These are phyloP conservation scores for Recurvirostra avosetta DNA, from an alignment of 2,113 vertebrate genomes.

Conservation along the genomic window DNA sequence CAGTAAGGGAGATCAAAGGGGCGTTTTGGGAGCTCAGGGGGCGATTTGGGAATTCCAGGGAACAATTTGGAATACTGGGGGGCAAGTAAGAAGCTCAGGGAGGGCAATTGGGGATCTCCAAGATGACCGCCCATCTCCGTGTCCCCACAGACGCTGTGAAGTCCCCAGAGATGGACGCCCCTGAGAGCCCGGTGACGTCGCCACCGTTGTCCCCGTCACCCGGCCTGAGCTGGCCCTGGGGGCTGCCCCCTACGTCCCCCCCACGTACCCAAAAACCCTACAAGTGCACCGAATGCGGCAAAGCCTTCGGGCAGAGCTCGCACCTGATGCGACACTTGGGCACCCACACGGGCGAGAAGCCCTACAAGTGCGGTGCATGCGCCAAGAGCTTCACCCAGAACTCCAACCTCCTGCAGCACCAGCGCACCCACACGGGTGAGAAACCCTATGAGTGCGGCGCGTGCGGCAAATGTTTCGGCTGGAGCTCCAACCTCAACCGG, in stretches of 20 bases:
- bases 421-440: constrained; percentile 41
- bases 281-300: constrained; percentile 21
- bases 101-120: background rate
- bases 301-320: constrained; percentile 50
- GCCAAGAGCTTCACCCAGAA: constrained; percentile 20
- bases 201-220: background rate
- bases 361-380: constrained; percentile 11
- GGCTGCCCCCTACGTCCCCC: background rate
- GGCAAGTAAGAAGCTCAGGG: background rate
- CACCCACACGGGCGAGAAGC: constrained; percentile 29
- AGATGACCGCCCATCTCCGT: fast-evolving
- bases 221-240: background rate
- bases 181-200: fast-evolving
- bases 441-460: constrained; percentile 51
- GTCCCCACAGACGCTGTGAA: background rate
- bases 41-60: background rate
- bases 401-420: constrained; percentile 58
- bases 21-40: background rate
- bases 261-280: background rate
- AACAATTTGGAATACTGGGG: background rate
- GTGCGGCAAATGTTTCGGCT: constrained; percentile 66
- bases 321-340: constrained; percentile 39
- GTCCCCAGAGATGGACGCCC: background rate
- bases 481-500: constrained; percentile 62
- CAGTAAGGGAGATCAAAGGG: too few species aligned